Evolutionary conservation across 2,888 invertebrate genomes (phyloP), one percentile per base, ranked within the genome.

Genomic region (Troides helena): DNA sequence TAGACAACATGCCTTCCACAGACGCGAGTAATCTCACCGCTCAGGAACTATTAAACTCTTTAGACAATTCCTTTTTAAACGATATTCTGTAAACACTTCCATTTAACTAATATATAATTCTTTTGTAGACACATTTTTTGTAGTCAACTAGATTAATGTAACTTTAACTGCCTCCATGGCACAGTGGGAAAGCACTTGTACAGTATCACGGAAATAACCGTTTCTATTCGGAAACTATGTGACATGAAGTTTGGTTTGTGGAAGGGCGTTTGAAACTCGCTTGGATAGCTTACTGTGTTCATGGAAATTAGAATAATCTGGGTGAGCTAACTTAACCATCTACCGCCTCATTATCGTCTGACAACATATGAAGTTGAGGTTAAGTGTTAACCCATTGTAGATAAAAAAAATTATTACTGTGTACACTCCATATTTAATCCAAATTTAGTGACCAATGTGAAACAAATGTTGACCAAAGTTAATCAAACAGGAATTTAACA

Each of bases 21-120:
- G 97, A 97, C 86, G 94, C 96, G 71, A 94, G 94, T 81, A 95
- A 94, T 81, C 95, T 96, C 87, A 95, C 96, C 78, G 96, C 97
- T 71, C 96, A 97, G 85, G 97, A 97, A 83, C 90, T 97, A 74
- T 94, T 97, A 78, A 97, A 95, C 88, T 97, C 97, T 68, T 94
- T 98, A 79, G 98, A 97, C 82, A 95, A 95, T 80, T 95, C 96
- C 78, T 95, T 95, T 88, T 90, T 96, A 70, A 94, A 94, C 81
- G 95, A 95, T 76, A 95, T 95, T 70, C 89, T 95, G 74, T 94
- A 93, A 84, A 70, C 18, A 62, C 43, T 39, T 65, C n/a, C 46
- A 62, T n/a, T 57, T 10, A 18, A 58, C 39, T 64, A 30, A 21
- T 43, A 56, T 46, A 36, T 57, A 67, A 72, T 74, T 75, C 70